Base-by-base conservation (phyloP, 2,888 invertebrate genomes). In the Philereme transversata region DNA sequence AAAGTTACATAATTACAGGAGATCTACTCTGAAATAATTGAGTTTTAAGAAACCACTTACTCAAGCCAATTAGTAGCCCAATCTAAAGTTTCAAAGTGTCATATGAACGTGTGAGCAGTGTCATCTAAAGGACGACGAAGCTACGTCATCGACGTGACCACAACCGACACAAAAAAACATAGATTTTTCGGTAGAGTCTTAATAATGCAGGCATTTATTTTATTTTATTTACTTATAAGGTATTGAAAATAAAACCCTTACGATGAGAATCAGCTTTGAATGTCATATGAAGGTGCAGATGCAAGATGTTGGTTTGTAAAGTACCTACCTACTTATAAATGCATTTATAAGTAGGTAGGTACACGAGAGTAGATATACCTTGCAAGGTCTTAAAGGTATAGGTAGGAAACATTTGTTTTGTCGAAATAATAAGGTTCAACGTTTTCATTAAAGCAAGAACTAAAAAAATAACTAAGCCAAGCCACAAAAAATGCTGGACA, bases 81-180 rank as follows among this genome's bases (percentile, higher is more conserved):
- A 66, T 65, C 53, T 59, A 64, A 68, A 65, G 66, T 68, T 68
- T 66, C 50, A 63, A 60, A 59, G 57, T 65, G 60, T 50, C 57
- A 63, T 55, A 50, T 51, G 53, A 45, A 57, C 54, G 53, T 49
- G 57, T 40, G 47, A 52, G 45, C 45, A 49, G 51, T 67, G 67
- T 60, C 67, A 63, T 58, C 51, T 46, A 60, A 55, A 69, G 69
- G 69, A 61, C 68, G 57, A 48, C 45, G 43, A 35, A 40, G 34
- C 51, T 53, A 41, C 65, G 60, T 64, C 65, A 62, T 51, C 51
- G 40, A 41, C 53, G 50, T 48, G 54, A 51, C 58, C 51, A 53
- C 61, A 51, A 41, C 40, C 60, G 41, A 44, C 51, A 60, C 45
- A 51, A 53, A 57, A 55, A 59, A 51, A 48, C 40, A 49, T 57